Conservation (phyloP, 2,797 vertebrate genomes). For the Lepus townsendii region DNA sequence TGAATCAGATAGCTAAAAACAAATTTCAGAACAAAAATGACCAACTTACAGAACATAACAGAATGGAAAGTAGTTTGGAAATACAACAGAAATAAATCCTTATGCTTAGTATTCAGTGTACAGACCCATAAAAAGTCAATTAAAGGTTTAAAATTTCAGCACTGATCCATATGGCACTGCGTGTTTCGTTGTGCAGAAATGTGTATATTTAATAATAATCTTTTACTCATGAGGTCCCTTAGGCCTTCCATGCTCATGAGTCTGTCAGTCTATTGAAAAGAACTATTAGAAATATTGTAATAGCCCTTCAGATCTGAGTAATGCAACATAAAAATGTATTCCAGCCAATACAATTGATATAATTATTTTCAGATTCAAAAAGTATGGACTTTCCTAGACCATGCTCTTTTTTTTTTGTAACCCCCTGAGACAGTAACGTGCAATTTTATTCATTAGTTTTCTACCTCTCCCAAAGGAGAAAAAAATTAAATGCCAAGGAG, state of each 20-base stretch:
- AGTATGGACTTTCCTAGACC: slow-evolving; percentile 43
- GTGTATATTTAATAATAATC: slow-evolving; percentile 66
- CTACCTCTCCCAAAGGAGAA: background rate
- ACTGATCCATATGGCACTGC: background rate
- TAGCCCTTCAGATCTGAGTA: slow-evolving; percentile 54
- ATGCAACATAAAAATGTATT: slow-evolving; percentile 49
- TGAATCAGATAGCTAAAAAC: background rate
- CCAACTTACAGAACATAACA: slow-evolving; percentile 36
- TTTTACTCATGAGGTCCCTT: slow-evolving; percentile 64
- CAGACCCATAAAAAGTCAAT: slow-evolving; percentile 66
- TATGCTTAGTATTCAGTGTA: slow-evolving; percentile 58
- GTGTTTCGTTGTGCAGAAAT: slow-evolving; percentile 63
- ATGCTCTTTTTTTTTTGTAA: slow-evolving; percentile 49
- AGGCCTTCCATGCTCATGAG: background rate
- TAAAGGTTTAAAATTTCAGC: slow-evolving; percentile 72
- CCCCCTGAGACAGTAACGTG: slow-evolving; percentile 48
- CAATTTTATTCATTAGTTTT: slow-evolving; percentile 72
- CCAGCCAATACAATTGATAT: slow-evolving; percentile 6
- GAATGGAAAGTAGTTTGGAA: slow-evolving; percentile 53
- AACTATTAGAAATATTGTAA: slow-evolving; percentile 67
- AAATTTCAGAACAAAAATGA: slow-evolving; percentile 51
- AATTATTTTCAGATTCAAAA: slow-evolving; percentile 73
- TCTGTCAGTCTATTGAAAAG: slow-evolving; percentile 58
- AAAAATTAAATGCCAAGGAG: background rate
- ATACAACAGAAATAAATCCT: background rate